Evolutionary conservation across 2,888 invertebrate genomes (phyloP).

Genomic region (Coremacera marginata): DNA sequence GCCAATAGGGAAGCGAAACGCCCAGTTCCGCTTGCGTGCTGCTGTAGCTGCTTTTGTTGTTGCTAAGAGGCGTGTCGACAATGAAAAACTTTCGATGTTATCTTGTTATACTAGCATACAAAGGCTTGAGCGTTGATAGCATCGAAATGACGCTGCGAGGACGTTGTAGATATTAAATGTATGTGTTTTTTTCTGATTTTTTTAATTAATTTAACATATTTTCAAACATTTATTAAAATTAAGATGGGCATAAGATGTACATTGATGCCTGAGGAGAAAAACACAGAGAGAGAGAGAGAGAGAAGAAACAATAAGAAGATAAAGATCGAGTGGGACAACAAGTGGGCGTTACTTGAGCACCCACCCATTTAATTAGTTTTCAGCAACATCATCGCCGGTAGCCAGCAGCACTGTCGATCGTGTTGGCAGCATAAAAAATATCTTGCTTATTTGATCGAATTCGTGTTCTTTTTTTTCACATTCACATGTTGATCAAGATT

Average conservation of each 20-base stretch:
- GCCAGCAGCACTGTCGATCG: background rate
- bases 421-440: constrained; percentile 11
- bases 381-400: constrained; percentile 22
- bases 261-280: background rate
- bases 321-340: constrained; percentile 21
- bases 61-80: constrained; percentile 42
- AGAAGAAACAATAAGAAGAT: background rate
- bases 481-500: constrained; percentile 29
- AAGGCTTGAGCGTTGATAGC: constrained; percentile 15
- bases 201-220: constrained; percentile 54
- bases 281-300: background rate
- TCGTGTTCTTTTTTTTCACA: background rate
- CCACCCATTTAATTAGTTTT: constrained; percentile 58
- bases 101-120: constrained; percentile 44
- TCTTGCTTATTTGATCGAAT: constrained; percentile 24
- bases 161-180: background rate
- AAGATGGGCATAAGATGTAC: background rate
- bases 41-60: constrained; percentile 11
- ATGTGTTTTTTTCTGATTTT: background rate
- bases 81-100: constrained; percentile 47
- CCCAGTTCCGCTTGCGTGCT: constrained; percentile 46
- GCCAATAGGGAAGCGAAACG: constrained; percentile 48
- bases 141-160: background rate
- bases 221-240: constrained; percentile 41
- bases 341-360: constrained; percentile 50